Evolutionary conservation across 2,113 vertebrate species (phyloP), one percentile per base, ranked within the genome.

Genomic region (Percina caprodes): DNA sequence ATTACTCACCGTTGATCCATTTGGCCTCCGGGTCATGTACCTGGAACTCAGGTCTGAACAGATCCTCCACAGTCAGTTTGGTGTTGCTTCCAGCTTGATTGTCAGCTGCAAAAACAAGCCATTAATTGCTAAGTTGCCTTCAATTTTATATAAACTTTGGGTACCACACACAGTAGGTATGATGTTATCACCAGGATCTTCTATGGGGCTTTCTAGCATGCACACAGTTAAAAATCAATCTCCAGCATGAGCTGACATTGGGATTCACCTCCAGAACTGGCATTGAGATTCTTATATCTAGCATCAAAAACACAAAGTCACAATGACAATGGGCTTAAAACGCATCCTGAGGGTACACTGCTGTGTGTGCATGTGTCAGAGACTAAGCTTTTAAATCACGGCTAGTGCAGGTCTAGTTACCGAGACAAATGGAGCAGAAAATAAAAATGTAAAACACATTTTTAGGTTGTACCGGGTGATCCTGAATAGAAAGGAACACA

Each of bases 1-100:
- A 35, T 39, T 7, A 95, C 96, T 90, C 95, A 99, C 98, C 97
- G 67, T 96, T 98, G 92, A 99, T 97, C 98, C 98, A 99, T 60
- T 93, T 96, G 58, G 97, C 96, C 87, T 98, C 97, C 2, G 97
- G 97, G 92, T 99, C 96, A 23, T 97, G 97, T 61, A 96, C 86
- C 6, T 94, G 18, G 76, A 99, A 98, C 7, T 98, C 97, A 21
- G 96, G 93, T 74, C 95, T 97, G 92, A 99, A 99, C 49, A 99
- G 96, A 86, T 99, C 98, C 83, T 99, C 97, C 94, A 99, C 95
- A 0, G 95, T 95, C 88, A 99, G 86, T 80, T 97, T 97, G 59
- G 96, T 97, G 95, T 98, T 96, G 77, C 97, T 97, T 10, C 97
- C 96, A 80, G 96, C 96, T 82, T 95, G 94, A 0, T 90, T 95